These are phyloP conservation scores for Pagrus major DNA, from an alignment of 2,113 vertebrate genomes.

Conservation along the genomic window DNA sequence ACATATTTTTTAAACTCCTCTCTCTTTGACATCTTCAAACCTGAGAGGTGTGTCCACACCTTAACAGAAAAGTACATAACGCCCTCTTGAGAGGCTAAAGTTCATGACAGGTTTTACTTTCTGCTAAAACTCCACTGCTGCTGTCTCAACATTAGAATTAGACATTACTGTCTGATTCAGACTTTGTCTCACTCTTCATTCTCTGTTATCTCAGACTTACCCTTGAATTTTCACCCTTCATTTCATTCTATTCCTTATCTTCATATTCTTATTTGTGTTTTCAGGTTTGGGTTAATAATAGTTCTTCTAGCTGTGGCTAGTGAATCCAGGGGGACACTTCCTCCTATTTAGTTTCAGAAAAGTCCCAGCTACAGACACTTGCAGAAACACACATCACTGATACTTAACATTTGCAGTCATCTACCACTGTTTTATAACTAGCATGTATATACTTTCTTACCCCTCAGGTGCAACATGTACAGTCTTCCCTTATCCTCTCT, in stretches of 20 bases:
- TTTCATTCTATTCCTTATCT: constrained; percentile 19
- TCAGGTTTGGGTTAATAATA: not conserved
- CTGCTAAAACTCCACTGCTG: not conserved
- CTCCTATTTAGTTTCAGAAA: constrained; percentile 44
- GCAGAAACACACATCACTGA: constrained; percentile 30
- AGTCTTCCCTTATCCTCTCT: constrained; percentile 9
- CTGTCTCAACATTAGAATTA: not conserved
- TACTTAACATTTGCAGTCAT: constrained; percentile 18
- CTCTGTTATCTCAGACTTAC: constrained; percentile 17
- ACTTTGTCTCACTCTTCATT: not conserved
- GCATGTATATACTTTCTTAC: constrained; percentile 27
- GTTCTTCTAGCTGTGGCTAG: constrained; percentile 9
- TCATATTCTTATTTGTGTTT: constrained; percentile 16
- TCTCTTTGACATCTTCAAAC: constrained; percentile 42
- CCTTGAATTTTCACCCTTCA: not conserved
- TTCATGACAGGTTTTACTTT: constrained; percentile 23
- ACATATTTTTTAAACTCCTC: not conserved
- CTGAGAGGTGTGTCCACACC: constrained; percentile 37
- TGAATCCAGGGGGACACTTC: constrained; percentile 52
- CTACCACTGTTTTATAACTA: constrained; percentile 43
- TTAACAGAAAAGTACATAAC: constrained; percentile 40
- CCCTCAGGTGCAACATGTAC: constrained; percentile 22
- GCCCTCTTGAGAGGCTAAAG: constrained; percentile 18
- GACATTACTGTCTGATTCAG: not conserved
- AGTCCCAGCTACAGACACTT: constrained; percentile 13